A percentile compares a stretch with the other conserved stretches of the same genome.
Evolutionary conservation across 2,113 vertebrate species (phyloP).

Genomic region (Pagrus major): DNA sequence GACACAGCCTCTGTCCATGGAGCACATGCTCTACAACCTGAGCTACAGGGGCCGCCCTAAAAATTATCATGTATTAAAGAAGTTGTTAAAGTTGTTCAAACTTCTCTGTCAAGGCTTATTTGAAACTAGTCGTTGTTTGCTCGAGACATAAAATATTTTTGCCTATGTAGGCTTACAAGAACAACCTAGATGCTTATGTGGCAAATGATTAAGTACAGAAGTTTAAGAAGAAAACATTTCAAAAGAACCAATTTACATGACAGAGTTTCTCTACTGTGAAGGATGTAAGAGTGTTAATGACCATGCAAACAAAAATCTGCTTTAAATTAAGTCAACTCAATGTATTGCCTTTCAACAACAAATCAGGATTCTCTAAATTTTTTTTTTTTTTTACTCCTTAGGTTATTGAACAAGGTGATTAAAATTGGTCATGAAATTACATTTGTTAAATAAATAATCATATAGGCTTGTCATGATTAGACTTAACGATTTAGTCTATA

Average conservation of each 20-base stretch:
- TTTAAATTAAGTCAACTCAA: neutral
- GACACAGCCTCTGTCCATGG: no score
- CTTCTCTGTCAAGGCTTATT: neutral
- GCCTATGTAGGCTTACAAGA: neutral
- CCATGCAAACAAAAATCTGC: neutral
- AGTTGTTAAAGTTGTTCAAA: slow-evolving; percentile 9
- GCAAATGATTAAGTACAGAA: neutral
- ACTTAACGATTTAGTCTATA: neutral
- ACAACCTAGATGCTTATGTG: slow-evolving; percentile 8
- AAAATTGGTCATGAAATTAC: neutral
- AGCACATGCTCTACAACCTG: no score
- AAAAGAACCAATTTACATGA: neutral
- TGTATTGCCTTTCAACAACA: no score
- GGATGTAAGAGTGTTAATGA: neutral
- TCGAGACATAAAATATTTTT: neutral
- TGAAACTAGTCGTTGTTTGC: neutral
- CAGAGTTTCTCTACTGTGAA: neutral
- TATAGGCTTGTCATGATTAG: neutral
- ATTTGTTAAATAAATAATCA: neutral
- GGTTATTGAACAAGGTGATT: neutral
- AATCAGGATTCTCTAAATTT: no score
- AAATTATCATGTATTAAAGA: no score
- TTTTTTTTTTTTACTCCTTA: neutral
- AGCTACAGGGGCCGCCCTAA: no score
- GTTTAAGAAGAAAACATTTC: neutral